phyloP scores from a whole-genome alignment of 2,797 vertebrate species.

The Merluccius polli region DNA sequence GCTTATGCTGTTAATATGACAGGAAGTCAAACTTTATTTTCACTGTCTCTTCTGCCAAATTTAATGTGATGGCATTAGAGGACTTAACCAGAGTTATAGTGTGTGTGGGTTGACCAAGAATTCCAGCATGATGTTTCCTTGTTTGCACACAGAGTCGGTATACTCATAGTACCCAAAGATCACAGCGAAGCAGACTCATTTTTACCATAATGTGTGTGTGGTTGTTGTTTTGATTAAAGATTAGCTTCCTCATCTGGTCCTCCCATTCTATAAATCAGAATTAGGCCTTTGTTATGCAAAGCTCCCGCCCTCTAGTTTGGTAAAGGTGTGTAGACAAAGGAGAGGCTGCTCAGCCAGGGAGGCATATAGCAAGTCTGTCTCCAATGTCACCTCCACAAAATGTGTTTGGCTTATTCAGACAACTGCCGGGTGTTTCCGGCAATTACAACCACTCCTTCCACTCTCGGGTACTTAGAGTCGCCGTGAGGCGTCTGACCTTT shows the following conservation, averaged over 20 bases:
- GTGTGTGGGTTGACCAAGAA: not conserved
- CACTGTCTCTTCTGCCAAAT: not conserved
- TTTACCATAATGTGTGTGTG: not conserved
- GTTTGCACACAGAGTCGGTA: not conserved
- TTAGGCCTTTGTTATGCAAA: not conserved
- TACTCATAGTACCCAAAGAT: not conserved
- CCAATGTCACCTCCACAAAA: conserved; percentile 52
- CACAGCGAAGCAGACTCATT: not conserved
- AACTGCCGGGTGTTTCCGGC: conserved; percentile 36
- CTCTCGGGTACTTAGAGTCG: conserved; percentile 34
- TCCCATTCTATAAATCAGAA: not conserved
- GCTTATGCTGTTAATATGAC: not conserved
- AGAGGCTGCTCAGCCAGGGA: not conserved
- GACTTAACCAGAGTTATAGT: not conserved
- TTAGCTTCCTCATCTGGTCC: not conserved
- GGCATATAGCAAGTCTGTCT: conserved; percentile 11
- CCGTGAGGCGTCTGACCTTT: conserved; percentile 56
- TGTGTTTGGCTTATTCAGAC: conserved; percentile 37
- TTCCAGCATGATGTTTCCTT: not conserved
- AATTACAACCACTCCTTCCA: conserved; percentile 48
- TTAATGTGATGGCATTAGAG: not conserved
- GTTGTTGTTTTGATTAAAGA: not conserved
- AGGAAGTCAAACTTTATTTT: not conserved
- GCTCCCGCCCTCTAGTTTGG: not conserved
- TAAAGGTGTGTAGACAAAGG: not conserved